Conservation (phyloP, 2,888 invertebrate genomes). For the Patella depressa region DNA sequence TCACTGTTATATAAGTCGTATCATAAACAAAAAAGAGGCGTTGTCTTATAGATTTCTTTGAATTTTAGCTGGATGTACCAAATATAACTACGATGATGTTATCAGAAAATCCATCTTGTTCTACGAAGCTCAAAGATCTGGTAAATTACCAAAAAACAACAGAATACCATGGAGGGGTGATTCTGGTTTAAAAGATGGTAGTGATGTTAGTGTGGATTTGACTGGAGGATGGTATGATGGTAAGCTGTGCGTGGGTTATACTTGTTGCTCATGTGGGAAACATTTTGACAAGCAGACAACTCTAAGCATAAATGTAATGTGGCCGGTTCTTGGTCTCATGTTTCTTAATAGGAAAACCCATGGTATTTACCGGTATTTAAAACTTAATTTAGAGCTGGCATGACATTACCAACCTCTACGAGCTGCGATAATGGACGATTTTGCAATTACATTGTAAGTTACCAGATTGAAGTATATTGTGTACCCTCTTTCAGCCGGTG, state of each 20-base stretch:
- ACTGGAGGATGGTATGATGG: slow-evolving; percentile 69
- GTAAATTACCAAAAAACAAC: slow-evolving; percentile 62
- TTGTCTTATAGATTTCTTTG: background rate
- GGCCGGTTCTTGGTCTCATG: too few relatives aligned
- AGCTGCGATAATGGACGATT: too few relatives aligned
- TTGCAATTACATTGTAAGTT: too few relatives aligned
- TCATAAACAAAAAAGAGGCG: background rate
- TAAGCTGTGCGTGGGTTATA: slow-evolving; percentile 30
- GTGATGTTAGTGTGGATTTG: slow-evolving; percentile 60
- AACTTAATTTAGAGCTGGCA: too few relatives aligned
- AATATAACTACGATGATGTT: slow-evolving; percentile 55
- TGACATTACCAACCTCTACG: too few relatives aligned
- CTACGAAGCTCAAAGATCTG: slow-evolving; percentile 68
- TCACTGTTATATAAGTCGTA: background rate
- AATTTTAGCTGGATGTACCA: slow-evolving; percentile 25
- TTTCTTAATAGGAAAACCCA: too few relatives aligned
- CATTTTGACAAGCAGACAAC: too few relatives aligned
- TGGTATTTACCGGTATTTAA: too few relatives aligned
- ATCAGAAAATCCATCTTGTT: slow-evolving; percentile 63
- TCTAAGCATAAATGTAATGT: too few relatives aligned
- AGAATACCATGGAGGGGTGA: slow-evolving; percentile 64
- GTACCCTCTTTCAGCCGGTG: slow-evolving; percentile 49
- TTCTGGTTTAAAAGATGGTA: slow-evolving; percentile 61
- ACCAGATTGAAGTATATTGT: too few relatives aligned
- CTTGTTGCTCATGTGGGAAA: too few relatives aligned